phyloP scores from a whole-genome alignment of 2,888 invertebrate genomes.

The Campoplex nolae region DNA sequence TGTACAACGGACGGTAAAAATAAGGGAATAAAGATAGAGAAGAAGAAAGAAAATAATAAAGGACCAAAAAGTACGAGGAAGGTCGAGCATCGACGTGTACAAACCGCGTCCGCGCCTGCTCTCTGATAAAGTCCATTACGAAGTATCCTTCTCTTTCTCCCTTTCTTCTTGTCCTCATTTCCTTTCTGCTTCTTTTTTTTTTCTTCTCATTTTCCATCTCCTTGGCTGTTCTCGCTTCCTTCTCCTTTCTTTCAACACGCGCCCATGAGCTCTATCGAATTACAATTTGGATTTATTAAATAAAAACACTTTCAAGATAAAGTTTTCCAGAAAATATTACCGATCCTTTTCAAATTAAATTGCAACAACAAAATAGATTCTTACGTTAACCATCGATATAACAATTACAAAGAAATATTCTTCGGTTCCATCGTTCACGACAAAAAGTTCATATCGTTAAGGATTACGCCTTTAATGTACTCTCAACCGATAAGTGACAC shows the following conservation, averaged over 20 bases:
- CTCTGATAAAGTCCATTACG: constrained; percentile 79
- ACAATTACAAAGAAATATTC: too few relatives aligned
- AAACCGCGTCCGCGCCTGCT: constrained; percentile 62
- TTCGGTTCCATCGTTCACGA: too few relatives aligned
- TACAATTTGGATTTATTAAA: too few relatives aligned
- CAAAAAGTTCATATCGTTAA: too few relatives aligned
- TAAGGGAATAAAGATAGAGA: constrained; percentile 53
- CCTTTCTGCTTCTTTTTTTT: not conserved
- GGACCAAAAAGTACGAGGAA: constrained; percentile 68
- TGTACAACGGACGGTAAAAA: constrained; percentile 37
- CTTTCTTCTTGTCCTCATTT: not conserved
- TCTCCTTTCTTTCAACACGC: constrained; percentile 35
- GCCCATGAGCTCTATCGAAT: constrained; percentile 48
- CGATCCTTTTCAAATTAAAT: too few relatives aligned
- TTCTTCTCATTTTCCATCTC: not conserved
- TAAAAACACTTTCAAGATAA: too few relatives aligned
- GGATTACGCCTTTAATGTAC: too few relatives aligned
- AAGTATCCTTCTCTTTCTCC: constrained; percentile 36
- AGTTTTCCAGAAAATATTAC: too few relatives aligned
- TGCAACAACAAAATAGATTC: too few relatives aligned
- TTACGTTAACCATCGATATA: too few relatives aligned
- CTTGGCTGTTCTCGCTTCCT: not conserved
- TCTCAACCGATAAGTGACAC: too few relatives aligned
- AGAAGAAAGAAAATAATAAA: constrained; percentile 25
- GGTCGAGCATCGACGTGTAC: constrained; percentile 75